These are phyloP conservation scores for Oryzias dopingdopingensis DNA, from an alignment of 2,797 vertebrate genomes.

Conservation along the genomic window DNA sequence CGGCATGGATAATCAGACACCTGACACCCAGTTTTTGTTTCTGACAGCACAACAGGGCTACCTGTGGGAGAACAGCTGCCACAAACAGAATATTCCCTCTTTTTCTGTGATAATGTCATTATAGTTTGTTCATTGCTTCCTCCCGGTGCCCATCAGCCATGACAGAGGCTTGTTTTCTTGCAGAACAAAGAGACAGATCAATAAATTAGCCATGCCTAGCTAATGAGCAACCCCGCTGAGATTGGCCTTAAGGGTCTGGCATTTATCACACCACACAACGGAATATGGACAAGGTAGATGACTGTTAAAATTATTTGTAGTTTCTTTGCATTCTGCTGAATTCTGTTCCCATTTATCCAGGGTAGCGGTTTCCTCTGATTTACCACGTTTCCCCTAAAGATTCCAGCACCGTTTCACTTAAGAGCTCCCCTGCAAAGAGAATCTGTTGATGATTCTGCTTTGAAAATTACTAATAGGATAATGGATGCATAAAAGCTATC, in stretches of 20 bases:
- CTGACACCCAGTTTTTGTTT: background rate
- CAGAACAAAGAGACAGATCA: slow-evolving; percentile 41
- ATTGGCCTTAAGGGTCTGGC: slow-evolving; percentile 11
- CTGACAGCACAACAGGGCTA: slow-evolving; percentile 10
- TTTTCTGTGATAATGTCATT: slow-evolving; percentile 44
- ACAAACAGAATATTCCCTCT: slow-evolving; percentile 10
- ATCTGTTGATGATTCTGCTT: slow-evolving; percentile 26
- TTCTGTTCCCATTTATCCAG: background rate
- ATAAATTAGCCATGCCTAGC: slow-evolving; percentile 50
- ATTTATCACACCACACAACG: slow-evolving; percentile 7
- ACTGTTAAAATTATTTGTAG: background rate
- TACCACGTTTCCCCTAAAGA: slow-evolving; percentile 5
- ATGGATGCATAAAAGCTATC: slow-evolving; percentile 36
- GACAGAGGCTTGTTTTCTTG: slow-evolving; percentile 30
- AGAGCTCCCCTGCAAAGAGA: slow-evolving; percentile 30
- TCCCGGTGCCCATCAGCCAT: slow-evolving; percentile 36
- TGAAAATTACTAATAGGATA: slow-evolving; percentile 27
- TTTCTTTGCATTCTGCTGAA: background rate
- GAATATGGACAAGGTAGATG: background rate
- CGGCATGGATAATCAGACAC: slow-evolving; percentile 4
- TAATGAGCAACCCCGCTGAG: slow-evolving; percentile 28
- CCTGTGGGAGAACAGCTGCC: slow-evolving; percentile 10
- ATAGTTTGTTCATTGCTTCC: slow-evolving; percentile 50
- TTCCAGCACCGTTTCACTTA: slow-evolving; percentile 48
- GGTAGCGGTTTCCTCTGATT: background rate